Evolutionary conservation across 1,140 invertebrate genomes (phyloP).

Genomic region (Adelges cooleyi): DNA sequence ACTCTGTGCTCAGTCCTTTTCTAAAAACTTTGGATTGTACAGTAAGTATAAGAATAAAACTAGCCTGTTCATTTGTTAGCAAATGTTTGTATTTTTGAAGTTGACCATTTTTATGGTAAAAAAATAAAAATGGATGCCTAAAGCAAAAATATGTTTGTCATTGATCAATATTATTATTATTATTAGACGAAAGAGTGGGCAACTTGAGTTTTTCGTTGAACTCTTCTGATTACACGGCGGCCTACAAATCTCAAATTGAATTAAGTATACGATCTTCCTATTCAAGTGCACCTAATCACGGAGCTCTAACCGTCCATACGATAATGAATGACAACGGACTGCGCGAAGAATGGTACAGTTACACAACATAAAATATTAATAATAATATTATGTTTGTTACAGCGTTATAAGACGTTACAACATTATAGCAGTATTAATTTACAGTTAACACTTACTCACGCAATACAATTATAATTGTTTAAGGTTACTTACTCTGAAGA

Average conservation of each 20-base stretch:
- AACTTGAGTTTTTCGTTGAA: slow-evolving; percentile 74
- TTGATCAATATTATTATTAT: slow-evolving; percentile 1
- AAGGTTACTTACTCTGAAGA: slow-evolving; percentile 71
- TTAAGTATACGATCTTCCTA: slow-evolving; percentile 74
- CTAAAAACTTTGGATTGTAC: slow-evolving; percentile 97
- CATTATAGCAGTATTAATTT: background rate
- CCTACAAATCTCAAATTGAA: slow-evolving; percentile 76
- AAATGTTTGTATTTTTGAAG: background rate
- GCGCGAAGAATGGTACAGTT: slow-evolving; percentile 64
- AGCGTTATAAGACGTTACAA: background rate
- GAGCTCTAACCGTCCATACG: slow-evolving; percentile 75
- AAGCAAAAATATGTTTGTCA: background rate
- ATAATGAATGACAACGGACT: slow-evolving; percentile 67
- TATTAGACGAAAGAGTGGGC: slow-evolving; percentile 78
- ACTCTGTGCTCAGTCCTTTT: slow-evolving; percentile 90
- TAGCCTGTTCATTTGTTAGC: background rate
- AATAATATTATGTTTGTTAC: background rate
- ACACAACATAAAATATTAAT: background rate
- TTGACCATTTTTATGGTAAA: background rate
- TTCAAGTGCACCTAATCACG: slow-evolving; percentile 78
- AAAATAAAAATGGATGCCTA: background rate
- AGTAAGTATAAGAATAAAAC: slow-evolving; percentile 48
- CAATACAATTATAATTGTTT: slow-evolving; percentile 31
- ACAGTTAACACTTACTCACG: background rate
- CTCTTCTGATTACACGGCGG: slow-evolving; percentile 45